phyloP scores from a whole-genome alignment of 2,113 vertebrate species.

The Trochalopteron elliotii region DNA sequence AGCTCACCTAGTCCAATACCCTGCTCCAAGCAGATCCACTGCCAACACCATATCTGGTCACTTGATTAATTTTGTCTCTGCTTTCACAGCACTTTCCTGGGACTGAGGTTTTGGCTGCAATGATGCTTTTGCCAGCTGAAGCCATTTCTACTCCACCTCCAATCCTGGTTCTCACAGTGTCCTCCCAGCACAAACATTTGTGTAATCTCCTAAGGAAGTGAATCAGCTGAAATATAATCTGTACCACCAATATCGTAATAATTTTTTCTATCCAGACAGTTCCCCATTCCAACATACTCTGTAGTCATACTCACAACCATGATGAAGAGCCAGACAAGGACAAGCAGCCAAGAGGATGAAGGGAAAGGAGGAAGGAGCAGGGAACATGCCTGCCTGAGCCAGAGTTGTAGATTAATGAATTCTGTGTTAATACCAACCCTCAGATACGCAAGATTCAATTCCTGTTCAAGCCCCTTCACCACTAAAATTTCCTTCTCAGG shows the following conservation, averaged over 20 bases:
- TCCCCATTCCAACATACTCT: background rate
- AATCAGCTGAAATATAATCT: constrained; percentile 9
- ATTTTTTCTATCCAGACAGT: background rate
- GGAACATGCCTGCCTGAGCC: background rate
- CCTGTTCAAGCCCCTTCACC: background rate
- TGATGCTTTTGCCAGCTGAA: background rate
- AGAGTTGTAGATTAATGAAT: background rate
- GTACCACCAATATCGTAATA: background rate
- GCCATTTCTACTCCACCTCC: background rate
- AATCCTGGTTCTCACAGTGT: background rate
- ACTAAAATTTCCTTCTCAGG: background rate
- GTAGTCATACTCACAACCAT: background rate
- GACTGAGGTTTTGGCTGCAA: background rate
- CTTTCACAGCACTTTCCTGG: background rate
- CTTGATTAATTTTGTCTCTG: background rate
- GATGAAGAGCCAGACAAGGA: background rate
- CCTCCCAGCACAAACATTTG: constrained; percentile 13
- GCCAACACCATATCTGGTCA: background rate
- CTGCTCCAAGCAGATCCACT: background rate
- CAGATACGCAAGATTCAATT: background rate
- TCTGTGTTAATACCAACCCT: background rate
- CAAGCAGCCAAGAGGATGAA: constrained; percentile 1
- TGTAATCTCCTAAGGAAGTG: background rate
- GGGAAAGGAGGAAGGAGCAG: background rate
- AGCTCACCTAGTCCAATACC: background rate